Evolutionary conservation across 2,888 invertebrate species (phyloP).

Genomic region (Bibio marci): DNA sequence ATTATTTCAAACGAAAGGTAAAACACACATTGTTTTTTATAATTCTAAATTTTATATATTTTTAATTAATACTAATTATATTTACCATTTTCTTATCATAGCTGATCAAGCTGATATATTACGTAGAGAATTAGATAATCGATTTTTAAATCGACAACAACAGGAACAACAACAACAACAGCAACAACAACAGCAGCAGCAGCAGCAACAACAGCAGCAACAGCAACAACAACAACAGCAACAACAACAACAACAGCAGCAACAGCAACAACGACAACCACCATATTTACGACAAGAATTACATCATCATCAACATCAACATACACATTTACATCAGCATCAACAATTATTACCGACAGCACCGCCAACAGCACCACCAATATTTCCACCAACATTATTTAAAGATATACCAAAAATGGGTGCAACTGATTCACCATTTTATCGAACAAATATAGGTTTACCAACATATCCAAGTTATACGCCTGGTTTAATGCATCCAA

Average conservation of each 20-base stretch:
- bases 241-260: too few relatives aligned
- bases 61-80: not conserved
- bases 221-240: conserved; percentile 84
- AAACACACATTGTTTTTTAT: conserved; percentile 4
- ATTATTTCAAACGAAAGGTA: conserved; percentile 60
- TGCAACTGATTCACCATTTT: conserved; percentile 58
- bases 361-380: conserved; percentile 32
- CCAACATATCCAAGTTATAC: conserved; percentile 63
- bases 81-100: conserved; percentile 15
- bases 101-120: conserved; percentile 66
- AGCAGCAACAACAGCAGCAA: conserved; percentile 61
- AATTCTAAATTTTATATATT: not conserved
- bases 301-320: conserved; percentile 88
- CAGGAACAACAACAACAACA: conserved; percentile 19
- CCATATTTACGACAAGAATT: conserved; percentile 67
- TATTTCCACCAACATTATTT: conserved; percentile 52
- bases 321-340: conserved; percentile 80
- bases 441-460: conserved; percentile 52
- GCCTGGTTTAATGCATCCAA: conserved; percentile 62
- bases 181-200: conserved; percentile 27
- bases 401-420: conserved; percentile 80
- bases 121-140: conserved; percentile 74
- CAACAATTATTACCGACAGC: conserved; percentile 50
- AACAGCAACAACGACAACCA: conserved; percentile 21
- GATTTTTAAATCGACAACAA: conserved; percentile 59